These are phyloP conservation scores for Caradrina clavipalpis DNA, from an alignment of 2,888 invertebrate species.

Conservation along the genomic window DNA sequence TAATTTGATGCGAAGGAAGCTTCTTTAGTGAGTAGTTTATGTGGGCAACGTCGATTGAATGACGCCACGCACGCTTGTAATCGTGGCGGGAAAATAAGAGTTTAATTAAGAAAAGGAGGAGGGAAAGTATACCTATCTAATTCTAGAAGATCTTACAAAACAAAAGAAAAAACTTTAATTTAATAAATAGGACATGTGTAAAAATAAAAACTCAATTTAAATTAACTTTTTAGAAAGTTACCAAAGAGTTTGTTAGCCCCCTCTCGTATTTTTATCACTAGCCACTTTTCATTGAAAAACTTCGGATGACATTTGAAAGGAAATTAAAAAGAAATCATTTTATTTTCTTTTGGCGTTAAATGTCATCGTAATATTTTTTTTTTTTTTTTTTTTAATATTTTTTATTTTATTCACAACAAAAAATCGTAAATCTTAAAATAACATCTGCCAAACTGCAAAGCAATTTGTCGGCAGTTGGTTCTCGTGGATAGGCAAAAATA, in stretches of 20 bases:
- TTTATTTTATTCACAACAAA: no score
- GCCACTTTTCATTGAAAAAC: neutral
- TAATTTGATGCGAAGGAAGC: conserved; percentile 89
- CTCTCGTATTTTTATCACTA: neutral
- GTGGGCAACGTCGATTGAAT: conserved; percentile 80
- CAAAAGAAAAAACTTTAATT: neutral
- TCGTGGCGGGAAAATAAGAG: conserved; percentile 61
- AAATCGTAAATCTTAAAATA: no score
- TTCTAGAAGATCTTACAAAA: neutral
- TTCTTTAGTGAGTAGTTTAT: conserved; percentile 81
- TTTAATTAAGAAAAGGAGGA: conserved; percentile 42
- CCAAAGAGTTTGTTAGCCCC: neutral
- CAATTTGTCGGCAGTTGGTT: no score
- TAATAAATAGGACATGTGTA: no score
- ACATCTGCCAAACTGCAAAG: no score
- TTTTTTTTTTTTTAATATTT: no score
- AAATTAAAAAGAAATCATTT: conserved; percentile 6
- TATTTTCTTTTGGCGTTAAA: conserved; percentile 1
- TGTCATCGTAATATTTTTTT: conserved; percentile 8
- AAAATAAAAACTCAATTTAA: no score
- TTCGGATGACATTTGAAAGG: neutral
- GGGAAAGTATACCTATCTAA: conserved; percentile 6
- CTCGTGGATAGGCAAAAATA: no score
- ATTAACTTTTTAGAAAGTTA: neutral
- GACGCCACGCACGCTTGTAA: conserved; percentile 72